Conservation (phyloP, 2,113 vertebrate species). For the Leptosomus discolor region DNA sequence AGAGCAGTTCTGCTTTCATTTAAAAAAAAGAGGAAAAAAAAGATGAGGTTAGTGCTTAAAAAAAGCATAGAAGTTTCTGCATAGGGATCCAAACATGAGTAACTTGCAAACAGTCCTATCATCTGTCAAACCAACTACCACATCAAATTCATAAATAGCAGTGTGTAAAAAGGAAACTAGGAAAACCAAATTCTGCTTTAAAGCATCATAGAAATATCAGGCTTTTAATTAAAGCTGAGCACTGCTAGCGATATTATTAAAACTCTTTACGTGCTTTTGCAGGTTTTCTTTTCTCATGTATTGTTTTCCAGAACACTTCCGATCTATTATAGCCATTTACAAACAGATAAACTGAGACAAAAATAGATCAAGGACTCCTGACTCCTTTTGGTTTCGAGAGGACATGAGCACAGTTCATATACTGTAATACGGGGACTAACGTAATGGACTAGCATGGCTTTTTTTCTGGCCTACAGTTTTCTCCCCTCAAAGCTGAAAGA, state of each 20-base stretch:
- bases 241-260: not conserved
- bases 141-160: slow-evolving; percentile 1
- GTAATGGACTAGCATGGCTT: not conserved
- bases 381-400: not conserved
- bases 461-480: not conserved
- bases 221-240: not conserved
- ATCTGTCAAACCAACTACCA: slow-evolving; percentile 2
- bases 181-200: not conserved
- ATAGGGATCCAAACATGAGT: not conserved
- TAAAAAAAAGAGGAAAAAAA: not conserved
- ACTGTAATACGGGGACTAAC: not conserved
- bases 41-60: not conserved
- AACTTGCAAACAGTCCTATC: not conserved
- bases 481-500: not conserved
- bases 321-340: not conserved
- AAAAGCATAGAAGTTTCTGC: not conserved
- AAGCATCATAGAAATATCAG: not conserved
- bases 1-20: not conserved
- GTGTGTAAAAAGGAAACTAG: not conserved
- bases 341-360: not conserved
- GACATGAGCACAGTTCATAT: not conserved
- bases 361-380: not conserved
- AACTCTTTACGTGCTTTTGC: not conserved
- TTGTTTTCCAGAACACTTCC: not conserved
- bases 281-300: not conserved